A percentile compares a stretch with the other conserved stretches of the same genome.
Evolutionary conservation across 2,113 vertebrate species (phyloP).

Genomic region (Peromyscus leucopus): DNA sequence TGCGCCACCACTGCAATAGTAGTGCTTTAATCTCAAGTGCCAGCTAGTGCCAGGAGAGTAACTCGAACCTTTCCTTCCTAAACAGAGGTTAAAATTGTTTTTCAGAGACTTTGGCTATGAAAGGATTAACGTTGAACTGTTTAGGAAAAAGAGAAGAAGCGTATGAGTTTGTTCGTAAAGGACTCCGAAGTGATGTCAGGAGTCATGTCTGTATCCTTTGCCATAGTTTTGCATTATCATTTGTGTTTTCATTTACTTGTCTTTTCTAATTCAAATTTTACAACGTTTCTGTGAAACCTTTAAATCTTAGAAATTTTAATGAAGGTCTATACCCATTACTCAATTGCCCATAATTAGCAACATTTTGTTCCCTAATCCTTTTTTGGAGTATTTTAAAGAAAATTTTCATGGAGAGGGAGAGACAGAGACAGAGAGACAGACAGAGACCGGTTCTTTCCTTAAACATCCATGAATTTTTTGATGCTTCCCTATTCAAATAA

Average conservation of each 20-base stretch:
- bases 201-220: conserved; percentile 92
- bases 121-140: conserved; percentile 90
- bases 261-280: conserved; percentile 49
- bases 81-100: conserved; percentile 74
- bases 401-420: not conserved
- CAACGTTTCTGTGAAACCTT: not conserved
- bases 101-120: conserved; percentile 91
- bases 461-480: not conserved
- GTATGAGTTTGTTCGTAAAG: conserved; percentile 90
- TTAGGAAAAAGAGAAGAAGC: conserved; percentile 91
- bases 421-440: not conserved
- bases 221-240: conserved; percentile 52
- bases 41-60: conserved; percentile 14
- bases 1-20: not conserved
- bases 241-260: conserved; percentile 47
- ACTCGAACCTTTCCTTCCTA: conserved; percentile 60
- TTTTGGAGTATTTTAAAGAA: conserved; percentile 45
- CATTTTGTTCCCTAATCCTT: conserved; percentile 24
- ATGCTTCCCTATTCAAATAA: not conserved
- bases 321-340: not conserved
- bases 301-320: not conserved
- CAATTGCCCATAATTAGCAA: not conserved
- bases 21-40: not conserved
- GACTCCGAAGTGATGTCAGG: conserved; percentile 90
- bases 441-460: not conserved